Percentiles rank a stretch among this genome's conserved stretches.
These are phyloP conservation scores for Tragulus kanchil DNA, from an alignment of 2,113 vertebrate genomes.

Conservation along the genomic window DNA sequence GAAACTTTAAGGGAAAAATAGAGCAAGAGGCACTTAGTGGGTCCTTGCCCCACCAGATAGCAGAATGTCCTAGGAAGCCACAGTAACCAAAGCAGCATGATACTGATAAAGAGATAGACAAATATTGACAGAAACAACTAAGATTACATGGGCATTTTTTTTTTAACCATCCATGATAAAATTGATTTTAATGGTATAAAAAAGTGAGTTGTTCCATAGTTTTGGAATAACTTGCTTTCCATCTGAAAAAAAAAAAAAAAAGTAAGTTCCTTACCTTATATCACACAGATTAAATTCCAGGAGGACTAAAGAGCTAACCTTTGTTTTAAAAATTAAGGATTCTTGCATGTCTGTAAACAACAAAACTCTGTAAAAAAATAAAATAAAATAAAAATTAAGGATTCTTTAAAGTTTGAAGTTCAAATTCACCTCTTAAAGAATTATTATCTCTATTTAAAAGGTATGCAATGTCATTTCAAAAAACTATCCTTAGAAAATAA, in stretches of 20 bases:
- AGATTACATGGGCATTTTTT: background rate
- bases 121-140: conserved; percentile 9
- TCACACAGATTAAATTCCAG: conserved; percentile 26
- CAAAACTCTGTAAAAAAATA: too few species aligned
- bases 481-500: background rate
- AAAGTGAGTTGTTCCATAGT: background rate
- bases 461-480: background rate
- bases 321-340: conserved; percentile 48
- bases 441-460: background rate
- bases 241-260: background rate
- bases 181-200: background rate
- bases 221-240: background rate
- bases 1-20: background rate
- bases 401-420: background rate
- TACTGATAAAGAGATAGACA: conserved; percentile 43
- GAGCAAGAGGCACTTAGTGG: background rate
- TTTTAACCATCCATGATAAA: background rate
- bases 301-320: conserved; percentile 18
- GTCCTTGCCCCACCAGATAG: conserved; percentile 36
- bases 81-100: conserved; percentile 18
- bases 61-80: conserved; percentile 12
- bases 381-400: background rate
- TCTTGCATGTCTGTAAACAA: too few species aligned
- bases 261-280: background rate
- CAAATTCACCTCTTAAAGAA: conserved; percentile 40